Evolutionary conservation across 2,888 invertebrate genomes (phyloP), one percentile per base, ranked within the genome.

Genomic region (Colletes collaris): DNA sequence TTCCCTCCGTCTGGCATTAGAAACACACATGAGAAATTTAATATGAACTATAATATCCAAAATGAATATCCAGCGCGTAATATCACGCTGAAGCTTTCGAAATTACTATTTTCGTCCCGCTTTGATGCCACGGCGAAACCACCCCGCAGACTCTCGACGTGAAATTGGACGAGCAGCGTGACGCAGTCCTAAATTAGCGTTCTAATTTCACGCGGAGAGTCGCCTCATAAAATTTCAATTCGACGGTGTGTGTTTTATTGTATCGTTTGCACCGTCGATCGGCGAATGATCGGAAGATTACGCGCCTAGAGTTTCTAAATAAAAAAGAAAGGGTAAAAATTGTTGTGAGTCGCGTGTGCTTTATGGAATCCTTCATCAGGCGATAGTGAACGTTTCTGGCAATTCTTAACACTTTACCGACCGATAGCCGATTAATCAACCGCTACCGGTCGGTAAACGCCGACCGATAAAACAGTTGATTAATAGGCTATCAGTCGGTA

Each of bases 131-230:
- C 11, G 44, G 1, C 27, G 19, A 16, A 59, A 7, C 44, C n/a
- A 46, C 5, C 2, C 2, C 27, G 11, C 19, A 46, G 44, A 46
- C 44, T 8, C 16, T 44, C 44, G 46, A 60, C 60, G 46, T 19
- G 27, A 46, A 27, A 46, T 46, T 46, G 13, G 19, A 46, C 60
- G 46, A 60, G 46, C 60, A 46, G 13, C 46, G 46, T 46, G 44
- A 13, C 60, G 19, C 44, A 13, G 19, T 44, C 44, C 46, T 19
- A 60, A 60, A 60, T 60, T 60, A 60, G 46, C 60, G 11, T 7
- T 11, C 19, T 46, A 46, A 60, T 60, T 60, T 60, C 19, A 46
- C 19, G 59, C 44, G 10, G 44, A 8, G 3, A 11, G 27, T 27
- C 16, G 19, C 19, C 19, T 16, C 16, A 6, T 19, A 13, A n/a